A percentile compares a stretch with the other conserved stretches of the same genome.
Conservation (phyloP, 2,888 invertebrate genomes). For the Noctua janthina region DNA sequence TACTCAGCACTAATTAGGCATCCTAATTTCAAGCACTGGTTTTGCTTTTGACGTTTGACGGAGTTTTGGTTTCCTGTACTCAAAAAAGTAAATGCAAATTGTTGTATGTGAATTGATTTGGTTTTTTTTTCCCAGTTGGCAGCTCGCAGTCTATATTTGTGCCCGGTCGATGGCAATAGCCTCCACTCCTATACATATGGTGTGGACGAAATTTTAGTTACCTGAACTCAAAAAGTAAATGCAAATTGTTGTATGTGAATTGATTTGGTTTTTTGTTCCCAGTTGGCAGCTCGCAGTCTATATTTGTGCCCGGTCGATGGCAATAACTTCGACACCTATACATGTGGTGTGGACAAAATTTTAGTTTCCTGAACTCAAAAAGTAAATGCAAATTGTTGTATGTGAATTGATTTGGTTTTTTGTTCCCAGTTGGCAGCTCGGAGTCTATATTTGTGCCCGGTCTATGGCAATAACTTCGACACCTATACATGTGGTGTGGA, state of each 20-base stretch:
- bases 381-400: not conserved
- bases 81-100: not conserved
- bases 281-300: not conserved
- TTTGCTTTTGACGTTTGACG: constrained; percentile 12
- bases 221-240: not conserved
- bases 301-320: not conserved
- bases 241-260: not conserved
- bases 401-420: not conserved
- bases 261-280: not conserved
- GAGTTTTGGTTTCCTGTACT: not conserved
- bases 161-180: too few relatives aligned
- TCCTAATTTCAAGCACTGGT: constrained; percentile 37
- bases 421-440: not conserved
- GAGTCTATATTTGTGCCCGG: not conserved
- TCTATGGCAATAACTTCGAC: not conserved
- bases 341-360: too few relatives aligned
- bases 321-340: too few relatives aligned
- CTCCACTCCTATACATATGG: too few relatives aligned
- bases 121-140: too few relatives aligned
- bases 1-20: constrained; percentile 45
- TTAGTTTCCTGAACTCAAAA: not conserved
- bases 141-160: not conserved
- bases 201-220: too few relatives aligned
- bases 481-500: not conserved
- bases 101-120: not conserved